A percentile compares a stretch with the other conserved stretches of the same genome.
These are phyloP conservation scores for Varanus komodoensis DNA, from an alignment of 2,113 vertebrate genomes.

Conservation along the genomic window DNA sequence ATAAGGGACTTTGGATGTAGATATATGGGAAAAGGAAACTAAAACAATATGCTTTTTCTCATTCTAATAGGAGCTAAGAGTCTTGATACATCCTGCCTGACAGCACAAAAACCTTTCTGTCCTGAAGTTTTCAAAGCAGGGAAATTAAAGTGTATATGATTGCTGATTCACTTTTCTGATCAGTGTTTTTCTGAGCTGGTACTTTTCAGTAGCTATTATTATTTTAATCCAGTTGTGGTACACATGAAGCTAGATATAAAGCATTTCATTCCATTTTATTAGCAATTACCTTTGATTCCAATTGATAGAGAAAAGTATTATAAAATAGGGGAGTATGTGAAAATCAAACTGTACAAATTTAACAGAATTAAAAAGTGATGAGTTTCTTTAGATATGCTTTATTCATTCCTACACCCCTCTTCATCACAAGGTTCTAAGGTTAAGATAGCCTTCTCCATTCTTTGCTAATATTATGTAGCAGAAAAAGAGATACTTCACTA, in stretches of 20 bases:
- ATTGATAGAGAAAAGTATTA: background rate
- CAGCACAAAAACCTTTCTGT: background rate
- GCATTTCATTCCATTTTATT: background rate
- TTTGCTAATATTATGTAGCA: conserved; percentile 7
- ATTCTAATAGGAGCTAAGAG: background rate
- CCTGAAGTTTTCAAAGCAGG: background rate
- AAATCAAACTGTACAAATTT: conserved; percentile 9
- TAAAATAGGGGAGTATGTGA: background rate
- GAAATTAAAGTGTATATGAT: background rate
- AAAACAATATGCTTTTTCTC: no score
- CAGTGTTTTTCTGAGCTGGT: accelerated
- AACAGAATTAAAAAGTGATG: background rate
- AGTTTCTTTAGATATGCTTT: background rate
- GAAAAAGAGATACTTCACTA: background rate
- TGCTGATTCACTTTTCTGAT: background rate
- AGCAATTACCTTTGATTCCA: background rate
- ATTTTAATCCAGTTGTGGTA: background rate
- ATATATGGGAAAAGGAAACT: background rate
- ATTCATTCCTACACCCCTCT: background rate
- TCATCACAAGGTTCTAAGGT: background rate
- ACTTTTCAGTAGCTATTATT: background rate
- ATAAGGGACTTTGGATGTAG: background rate
- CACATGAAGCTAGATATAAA: background rate
- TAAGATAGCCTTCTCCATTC: background rate
- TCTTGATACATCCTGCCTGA: background rate